Conservation (phyloP, 2,888 invertebrate species). For the Omphaloscelis lunosa region DNA sequence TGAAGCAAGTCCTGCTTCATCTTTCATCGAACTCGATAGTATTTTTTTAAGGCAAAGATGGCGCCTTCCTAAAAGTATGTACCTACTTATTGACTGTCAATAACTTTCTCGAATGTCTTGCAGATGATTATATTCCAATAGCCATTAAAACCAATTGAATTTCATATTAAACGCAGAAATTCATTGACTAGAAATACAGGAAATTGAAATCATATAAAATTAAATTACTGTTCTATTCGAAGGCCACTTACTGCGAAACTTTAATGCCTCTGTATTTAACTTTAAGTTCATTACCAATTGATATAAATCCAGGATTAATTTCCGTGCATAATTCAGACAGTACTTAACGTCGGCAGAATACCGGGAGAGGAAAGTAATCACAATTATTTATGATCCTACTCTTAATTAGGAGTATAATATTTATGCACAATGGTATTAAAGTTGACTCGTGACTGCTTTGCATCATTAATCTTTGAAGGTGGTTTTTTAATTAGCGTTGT, state of each 20-base stretch:
- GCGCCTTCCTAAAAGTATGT: neutral
- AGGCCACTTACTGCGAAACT: slow-evolving; percentile 22
- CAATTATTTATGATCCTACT: slow-evolving; percentile 57
- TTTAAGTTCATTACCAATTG: slow-evolving; percentile 55
- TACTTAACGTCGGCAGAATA: slow-evolving; percentile 39
- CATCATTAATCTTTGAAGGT: slow-evolving; percentile 53
- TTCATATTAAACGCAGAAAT: neutral
- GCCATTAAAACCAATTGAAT: neutral
- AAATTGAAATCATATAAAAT: slow-evolving; percentile 34
- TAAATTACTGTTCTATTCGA: neutral
- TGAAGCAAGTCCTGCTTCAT: no score
- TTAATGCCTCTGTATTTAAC: slow-evolving; percentile 7
- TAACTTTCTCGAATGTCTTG: neutral
- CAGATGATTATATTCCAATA: neutral
- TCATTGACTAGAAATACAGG: slow-evolving; percentile 7
- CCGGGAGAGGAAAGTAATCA: slow-evolving; percentile 41
- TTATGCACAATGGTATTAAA: slow-evolving; percentile 57
- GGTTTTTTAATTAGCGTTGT: slow-evolving; percentile 34
- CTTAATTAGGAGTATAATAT: slow-evolving; percentile 59
- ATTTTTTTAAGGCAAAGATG: no score
- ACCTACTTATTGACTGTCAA: neutral
- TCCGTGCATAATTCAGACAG: slow-evolving; percentile 37
- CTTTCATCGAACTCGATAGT: no score
- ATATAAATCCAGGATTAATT: slow-evolving; percentile 55
- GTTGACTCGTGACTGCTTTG: slow-evolving; percentile 14